Evolutionary conservation across 1,140 invertebrate genomes (phyloP), one percentile per base, ranked within the genome.

Genomic region (Alviniconcha marisindica): DNA sequence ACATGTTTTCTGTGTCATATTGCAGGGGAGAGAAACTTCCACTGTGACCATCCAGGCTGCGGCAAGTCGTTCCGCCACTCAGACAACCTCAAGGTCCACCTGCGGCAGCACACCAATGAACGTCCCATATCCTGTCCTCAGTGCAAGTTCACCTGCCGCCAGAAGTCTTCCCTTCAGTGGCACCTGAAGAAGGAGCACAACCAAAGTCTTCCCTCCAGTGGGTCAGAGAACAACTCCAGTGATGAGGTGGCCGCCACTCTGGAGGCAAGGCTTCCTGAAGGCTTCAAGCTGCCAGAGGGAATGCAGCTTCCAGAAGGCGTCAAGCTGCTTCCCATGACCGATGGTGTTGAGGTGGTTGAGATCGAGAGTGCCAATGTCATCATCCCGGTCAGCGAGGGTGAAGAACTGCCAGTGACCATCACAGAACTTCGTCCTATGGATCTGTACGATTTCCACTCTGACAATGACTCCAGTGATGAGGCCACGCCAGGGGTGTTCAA

Each of bases 41-140:
- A 88, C 66, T 92, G 91, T 86, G 77, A 82, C n/a, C 90, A 87
- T 87, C 84, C 85, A 24, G 89, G 87, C 24, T 92, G 91, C 87
- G 87, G 90, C 24, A 91, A 91, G 84, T 89, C 89, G 2, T 92
- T 92, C 82, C 85, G 90, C 15, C 91, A 91, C 85, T 82, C 89
- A 73, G 91, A 91, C 84, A 92, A 91, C 24, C 94, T 97, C 87
- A 96, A 96, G 88, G 96, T 97, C 87, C 97, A 97, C 92, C 93
- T 95, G 54, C 94, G 96, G 42, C 96, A 96, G 90, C 96, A 97
- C 90, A 97, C 96, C 2, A 96, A 96, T 82, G 96, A 97, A 91
- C 96, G 96, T 54, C 97, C 97, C 0, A 97, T 96, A 89, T 94
- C 96, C 79, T 98, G 97, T 90, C 95, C 96, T 82, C 94, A 88